phyloP scores from a whole-genome alignment of 2,888 invertebrate species.

The Crioceris asparagi region DNA sequence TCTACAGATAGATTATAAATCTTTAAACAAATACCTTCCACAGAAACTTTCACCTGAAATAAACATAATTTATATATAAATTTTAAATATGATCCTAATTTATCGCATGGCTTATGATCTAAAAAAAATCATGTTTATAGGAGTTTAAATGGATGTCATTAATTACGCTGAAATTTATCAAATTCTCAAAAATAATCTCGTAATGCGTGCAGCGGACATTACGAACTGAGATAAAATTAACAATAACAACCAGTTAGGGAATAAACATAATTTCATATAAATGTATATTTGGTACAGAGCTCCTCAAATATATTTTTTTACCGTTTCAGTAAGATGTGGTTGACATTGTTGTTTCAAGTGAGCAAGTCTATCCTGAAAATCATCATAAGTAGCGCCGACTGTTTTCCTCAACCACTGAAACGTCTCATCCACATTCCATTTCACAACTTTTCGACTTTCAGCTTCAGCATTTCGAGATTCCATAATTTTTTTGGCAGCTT shows the following conservation, averaged over 20 bases:
- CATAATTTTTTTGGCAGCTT: conserved; percentile 94
- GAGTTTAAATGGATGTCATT: too few relatives aligned
- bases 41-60: conserved; percentile 73
- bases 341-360: conserved; percentile 93
- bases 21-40: conserved; percentile 90
- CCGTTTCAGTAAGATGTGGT: conserved; percentile 89
- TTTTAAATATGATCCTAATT: too few relatives aligned
- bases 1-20: conserved; percentile 88
- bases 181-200: too few relatives aligned
- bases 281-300: too few relatives aligned
- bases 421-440: conserved; percentile 97
- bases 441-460: conserved; percentile 92
- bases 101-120: too few relatives aligned
- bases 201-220: too few relatives aligned
- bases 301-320: conserved; percentile 17
- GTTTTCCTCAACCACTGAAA: conserved; percentile 92
- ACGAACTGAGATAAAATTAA: too few relatives aligned
- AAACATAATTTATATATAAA: too few relatives aligned
- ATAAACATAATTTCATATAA: too few relatives aligned
- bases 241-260: too few relatives aligned
- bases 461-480: conserved; percentile 87
- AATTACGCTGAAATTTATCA: too few relatives aligned
- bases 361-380: conserved; percentile 79
- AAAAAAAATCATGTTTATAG: too few relatives aligned
- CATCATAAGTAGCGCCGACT: conserved; percentile 88